A percentile compares a stretch with the other conserved stretches of the same genome.
Conservation (phyloP, 2,113 vertebrate genomes). For the Carassius auratus region DNA sequence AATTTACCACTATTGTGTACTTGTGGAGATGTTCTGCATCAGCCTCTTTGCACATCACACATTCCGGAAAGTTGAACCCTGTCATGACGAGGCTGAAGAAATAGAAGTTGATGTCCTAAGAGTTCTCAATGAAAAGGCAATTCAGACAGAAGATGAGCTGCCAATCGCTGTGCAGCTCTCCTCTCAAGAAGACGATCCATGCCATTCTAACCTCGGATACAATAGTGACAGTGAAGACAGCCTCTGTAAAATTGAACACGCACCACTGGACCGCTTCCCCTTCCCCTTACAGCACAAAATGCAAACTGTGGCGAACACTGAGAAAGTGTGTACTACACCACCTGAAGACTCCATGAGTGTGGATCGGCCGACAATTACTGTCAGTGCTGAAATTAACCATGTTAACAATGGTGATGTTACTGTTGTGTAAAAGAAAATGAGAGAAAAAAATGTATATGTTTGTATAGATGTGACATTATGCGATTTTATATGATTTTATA, state of each 20-base stretch:
- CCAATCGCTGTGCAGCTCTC: slow-evolving; percentile 7
- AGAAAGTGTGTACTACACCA: neutral
- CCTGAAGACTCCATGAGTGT: slow-evolving; percentile 3
- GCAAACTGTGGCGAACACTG: slow-evolving; percentile 29
- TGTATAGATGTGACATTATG: neutral
- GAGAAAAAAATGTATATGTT: neutral
- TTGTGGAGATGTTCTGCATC: slow-evolving; percentile 84
- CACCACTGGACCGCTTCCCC: slow-evolving; percentile 74
- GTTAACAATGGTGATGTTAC: slow-evolving; percentile 65
- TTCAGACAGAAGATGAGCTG: slow-evolving; percentile 69
- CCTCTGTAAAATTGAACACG: slow-evolving; percentile 78
- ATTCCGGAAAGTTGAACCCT: slow-evolving; percentile 79
- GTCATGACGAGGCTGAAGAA: slow-evolving; percentile 31
- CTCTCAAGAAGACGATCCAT: slow-evolving; percentile 48
- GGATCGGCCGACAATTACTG: slow-evolving; percentile 52
- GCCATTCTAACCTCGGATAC: slow-evolving; percentile 61
- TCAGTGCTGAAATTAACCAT: slow-evolving; percentile 68
- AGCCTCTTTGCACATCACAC: slow-evolving; percentile 79
- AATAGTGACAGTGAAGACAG: slow-evolving; percentile 72
- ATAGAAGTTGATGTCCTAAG: neutral
- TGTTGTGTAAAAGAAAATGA: slow-evolving; percentile 65
- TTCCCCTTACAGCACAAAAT: slow-evolving; percentile 63
- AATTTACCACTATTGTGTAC: slow-evolving; percentile 80
- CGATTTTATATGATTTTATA: neutral
- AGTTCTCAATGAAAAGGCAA: slow-evolving; percentile 61